Conservation (phyloP, 2,113 vertebrate species). For the Heptranchias perlo region DNA sequence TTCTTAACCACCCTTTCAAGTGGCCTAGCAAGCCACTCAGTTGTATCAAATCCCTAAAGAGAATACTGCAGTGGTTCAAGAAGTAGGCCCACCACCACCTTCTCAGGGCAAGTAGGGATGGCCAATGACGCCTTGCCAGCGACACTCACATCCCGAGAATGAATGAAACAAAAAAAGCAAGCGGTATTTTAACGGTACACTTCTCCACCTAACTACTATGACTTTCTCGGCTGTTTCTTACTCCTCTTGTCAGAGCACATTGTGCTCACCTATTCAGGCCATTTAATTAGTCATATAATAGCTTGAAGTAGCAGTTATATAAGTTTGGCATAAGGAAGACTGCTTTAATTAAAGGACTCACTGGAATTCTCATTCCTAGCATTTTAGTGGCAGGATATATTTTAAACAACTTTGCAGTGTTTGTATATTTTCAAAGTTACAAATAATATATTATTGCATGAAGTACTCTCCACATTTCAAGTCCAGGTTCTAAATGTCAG, state of each 20-base stretch:
- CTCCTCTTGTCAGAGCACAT: neutral
- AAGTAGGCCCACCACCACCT: neutral
- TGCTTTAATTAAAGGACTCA: neutral
- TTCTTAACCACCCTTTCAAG: neutral
- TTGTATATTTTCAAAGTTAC: neutral
- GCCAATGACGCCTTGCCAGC: neutral
- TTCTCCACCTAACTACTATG: neutral
- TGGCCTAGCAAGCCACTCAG: neutral
- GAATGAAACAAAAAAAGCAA: neutral
- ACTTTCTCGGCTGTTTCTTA: neutral
- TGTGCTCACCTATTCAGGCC: neutral
- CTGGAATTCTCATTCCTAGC: neutral
- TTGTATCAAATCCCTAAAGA: neutral
- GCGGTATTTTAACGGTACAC: neutral
- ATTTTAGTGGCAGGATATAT: neutral
- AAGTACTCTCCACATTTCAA: neutral
- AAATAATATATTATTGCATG: neutral
- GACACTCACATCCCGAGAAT: neutral
- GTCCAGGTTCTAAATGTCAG: neutral
- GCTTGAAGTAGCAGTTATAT: neutral
- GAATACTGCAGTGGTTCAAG: neutral
- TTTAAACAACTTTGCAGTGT: neutral
- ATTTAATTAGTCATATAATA: neutral
- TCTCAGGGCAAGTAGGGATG: neutral
- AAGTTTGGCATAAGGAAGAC: neutral